Base-by-base conservation (phyloP, 2,797 vertebrate species). In the Neoniphon sammara region DNA sequence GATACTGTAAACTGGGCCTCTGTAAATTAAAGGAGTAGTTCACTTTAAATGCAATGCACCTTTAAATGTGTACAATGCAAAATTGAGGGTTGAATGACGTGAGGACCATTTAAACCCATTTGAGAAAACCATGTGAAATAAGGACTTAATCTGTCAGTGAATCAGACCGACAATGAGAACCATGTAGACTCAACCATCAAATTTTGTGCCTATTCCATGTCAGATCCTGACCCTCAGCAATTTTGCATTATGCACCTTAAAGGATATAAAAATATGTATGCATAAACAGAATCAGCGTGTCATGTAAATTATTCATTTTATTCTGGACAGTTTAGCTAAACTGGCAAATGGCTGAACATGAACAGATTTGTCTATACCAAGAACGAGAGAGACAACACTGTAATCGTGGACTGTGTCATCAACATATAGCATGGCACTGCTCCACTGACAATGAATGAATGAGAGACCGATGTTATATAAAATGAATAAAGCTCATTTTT, bases 401-500 rank as follows among this genome's bases (percentile, higher is more conserved):
- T 50, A 44, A 44, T 78, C 25, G 66, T 61, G 34, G 72, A 70
- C 55, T 20, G 23, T 62, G 39, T 47, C 7, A 39, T 58, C 36
- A 60, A 57, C 61, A 76, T 59, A 11, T 36, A 58, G 64, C 27
- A 21, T 6, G 20, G 12, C 70, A 54, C 31, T 14, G 10, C 25
- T 53, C 68, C 56, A 75, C 73, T 67, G 53, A 71, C 46, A 65
- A 65, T 63, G 64, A 83, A 46, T 54, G 70, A 59, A 23, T 67
- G 66, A 52, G 67, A 73, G 14, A 46, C 42, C 42, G 7, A 47
- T n/a, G 67, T 54, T 53, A 62, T 42, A 75, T 70, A 57, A 76
- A 82, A 31, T 57, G 49, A 75, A 17, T 50, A 20, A 20, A 54
- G 59, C 20, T 75, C 44, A 62, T 67, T 77, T 74, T 84, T 75